Conservation (phyloP, 2,888 invertebrate species). For the Mimachlamys varia region DNA sequence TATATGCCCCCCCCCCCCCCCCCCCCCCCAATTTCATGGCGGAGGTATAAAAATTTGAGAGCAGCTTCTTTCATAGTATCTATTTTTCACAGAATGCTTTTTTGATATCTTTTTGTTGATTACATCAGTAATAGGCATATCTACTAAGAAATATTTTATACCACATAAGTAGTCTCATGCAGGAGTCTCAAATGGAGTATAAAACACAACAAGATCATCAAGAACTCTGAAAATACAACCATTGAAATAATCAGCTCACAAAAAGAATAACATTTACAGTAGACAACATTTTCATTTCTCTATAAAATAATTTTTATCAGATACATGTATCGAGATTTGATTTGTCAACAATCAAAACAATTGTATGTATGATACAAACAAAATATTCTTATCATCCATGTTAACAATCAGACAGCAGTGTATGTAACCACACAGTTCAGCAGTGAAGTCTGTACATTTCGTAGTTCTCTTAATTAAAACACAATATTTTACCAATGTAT, state of each 20-base stretch:
- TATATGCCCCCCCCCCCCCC: too few relatives aligned
- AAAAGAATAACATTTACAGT: neutral
- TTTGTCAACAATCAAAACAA: constrained; percentile 5
- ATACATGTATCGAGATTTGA: neutral
- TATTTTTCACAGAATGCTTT: too few relatives aligned
- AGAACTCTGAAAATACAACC: too few relatives aligned
- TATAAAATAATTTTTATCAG: neutral
- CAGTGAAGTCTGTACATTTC: neutral
- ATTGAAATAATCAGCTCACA: neutral
- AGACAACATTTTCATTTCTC: neutral
- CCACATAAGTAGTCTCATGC: too few relatives aligned
- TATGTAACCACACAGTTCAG: neutral
- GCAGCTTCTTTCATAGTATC: too few relatives aligned
- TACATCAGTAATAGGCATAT: too few relatives aligned
- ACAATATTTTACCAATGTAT: neutral
- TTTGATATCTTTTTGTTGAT: too few relatives aligned
- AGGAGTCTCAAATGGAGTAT: too few relatives aligned
- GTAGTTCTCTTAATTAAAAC: neutral
- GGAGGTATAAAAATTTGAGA: too few relatives aligned
- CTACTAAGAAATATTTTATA: too few relatives aligned
- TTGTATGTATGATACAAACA: neutral
- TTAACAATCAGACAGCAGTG: neutral
- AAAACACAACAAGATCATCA: too few relatives aligned
- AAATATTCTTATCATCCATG: neutral
- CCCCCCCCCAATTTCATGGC: too few relatives aligned